Evolutionary conservation across 2,888 invertebrate genomes (phyloP).

Genomic region (Herminia tarsipennalis): DNA sequence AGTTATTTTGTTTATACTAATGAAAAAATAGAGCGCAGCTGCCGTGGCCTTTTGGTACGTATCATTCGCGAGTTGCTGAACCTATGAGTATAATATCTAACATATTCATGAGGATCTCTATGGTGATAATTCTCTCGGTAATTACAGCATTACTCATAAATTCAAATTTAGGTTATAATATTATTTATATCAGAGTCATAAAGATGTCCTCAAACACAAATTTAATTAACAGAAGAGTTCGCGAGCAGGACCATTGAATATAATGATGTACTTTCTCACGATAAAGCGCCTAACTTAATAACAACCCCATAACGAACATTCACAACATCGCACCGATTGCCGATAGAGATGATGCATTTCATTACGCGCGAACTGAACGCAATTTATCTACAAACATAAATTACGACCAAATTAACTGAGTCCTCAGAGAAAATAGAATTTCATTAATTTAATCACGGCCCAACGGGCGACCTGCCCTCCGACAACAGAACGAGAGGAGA

Average conservation of each 20-base stretch:
- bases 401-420: constrained; percentile 54
- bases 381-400: constrained; percentile 43
- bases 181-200: not conserved
- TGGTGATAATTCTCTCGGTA: too few relatives aligned
- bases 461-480: constrained; percentile 47
- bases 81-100: too few relatives aligned
- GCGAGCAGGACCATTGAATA: not conserved
- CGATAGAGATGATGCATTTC: constrained; percentile 33
- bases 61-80: too few relatives aligned
- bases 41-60: too few relatives aligned
- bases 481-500: constrained; percentile 40
- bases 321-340: constrained; percentile 12
- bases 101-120: too few relatives aligned
- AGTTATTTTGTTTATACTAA: too few relatives aligned
- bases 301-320: constrained; percentile 10
- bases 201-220: not conserved
- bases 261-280: constrained; percentile 9
- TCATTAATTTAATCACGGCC: constrained; percentile 61
- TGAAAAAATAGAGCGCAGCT: too few relatives aligned
- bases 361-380: constrained; percentile 34
- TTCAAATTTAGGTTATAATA: too few relatives aligned
- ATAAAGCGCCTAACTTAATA: constrained; percentile 6
- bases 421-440: constrained; percentile 56
- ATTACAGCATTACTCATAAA: too few relatives aligned
- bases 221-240: not conserved